These are phyloP conservation scores for Diabrotica virgifera DNA, from an alignment of 1,140 invertebrate species.

Conservation along the genomic window DNA sequence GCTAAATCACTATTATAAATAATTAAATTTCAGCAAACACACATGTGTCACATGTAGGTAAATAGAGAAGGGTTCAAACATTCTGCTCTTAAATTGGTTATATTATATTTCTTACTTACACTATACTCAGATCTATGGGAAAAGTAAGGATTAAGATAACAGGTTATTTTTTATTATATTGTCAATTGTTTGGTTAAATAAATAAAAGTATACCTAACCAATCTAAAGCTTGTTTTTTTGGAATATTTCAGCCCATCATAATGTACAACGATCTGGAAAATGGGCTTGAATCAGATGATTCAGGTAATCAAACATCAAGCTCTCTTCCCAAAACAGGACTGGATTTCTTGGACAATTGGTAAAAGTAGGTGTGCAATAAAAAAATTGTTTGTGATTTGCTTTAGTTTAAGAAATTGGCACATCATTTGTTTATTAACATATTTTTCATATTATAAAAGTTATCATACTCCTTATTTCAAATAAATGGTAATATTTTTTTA, in stretches of 20 bases:
- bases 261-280: constrained; percentile 4
- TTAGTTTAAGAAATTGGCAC: neutral
- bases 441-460: too few relatives aligned
- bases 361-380: constrained; percentile 26
- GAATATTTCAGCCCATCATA: constrained; percentile 11
- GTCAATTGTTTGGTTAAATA: neutral
- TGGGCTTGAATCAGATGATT: neutral
- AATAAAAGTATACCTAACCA: constrained; percentile 12
- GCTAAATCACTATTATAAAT: too few relatives aligned
- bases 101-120: too few relatives aligned
- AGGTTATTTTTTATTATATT: too few relatives aligned
- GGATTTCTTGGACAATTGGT: constrained; percentile 73
- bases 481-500: too few relatives aligned
- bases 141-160: too few relatives aligned
- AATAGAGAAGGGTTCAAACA: too few relatives aligned
- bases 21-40: too few relatives aligned
- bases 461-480: too few relatives aligned
- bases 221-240: constrained; percentile 2
- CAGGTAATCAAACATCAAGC: constrained; percentile 10
- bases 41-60: too few relatives aligned
- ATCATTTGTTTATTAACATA: neutral
- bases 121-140: too few relatives aligned
- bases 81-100: too few relatives aligned
- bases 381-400: neutral
- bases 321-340: constrained; percentile 66